A percentile compares a stretch with the other conserved stretches of the same genome.
Evolutionary conservation across 2,888 invertebrate genomes (phyloP).

Genomic region (Bursaphelenchus okinawaensis): DNA sequence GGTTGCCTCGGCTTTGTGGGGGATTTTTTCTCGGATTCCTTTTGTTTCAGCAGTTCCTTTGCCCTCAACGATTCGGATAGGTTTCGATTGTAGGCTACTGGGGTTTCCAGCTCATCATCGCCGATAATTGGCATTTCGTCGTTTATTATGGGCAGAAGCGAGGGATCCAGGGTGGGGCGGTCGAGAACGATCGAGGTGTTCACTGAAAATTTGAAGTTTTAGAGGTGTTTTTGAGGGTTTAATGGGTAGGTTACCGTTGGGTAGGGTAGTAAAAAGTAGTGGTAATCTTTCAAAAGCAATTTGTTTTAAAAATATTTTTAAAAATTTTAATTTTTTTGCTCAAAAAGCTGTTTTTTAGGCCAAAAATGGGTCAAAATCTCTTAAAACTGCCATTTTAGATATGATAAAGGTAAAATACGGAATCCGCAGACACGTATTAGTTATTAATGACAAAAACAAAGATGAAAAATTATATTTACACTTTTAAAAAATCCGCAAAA

Average conservation of each 20-base stretch:
- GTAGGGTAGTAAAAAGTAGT: too few relatives aligned
- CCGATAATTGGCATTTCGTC: slow-evolving; percentile 10
- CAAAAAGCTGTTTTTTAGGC: not conserved
- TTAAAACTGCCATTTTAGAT: too few relatives aligned
- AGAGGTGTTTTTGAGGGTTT: too few relatives aligned
- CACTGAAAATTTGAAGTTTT: slow-evolving; percentile 1
- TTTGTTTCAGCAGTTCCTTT: slow-evolving; percentile 68
- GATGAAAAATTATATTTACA: too few relatives aligned
- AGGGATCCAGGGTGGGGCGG: not conserved
- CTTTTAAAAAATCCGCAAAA: too few relatives aligned
- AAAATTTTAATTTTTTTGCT: not conserved
- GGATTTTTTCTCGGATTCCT: slow-evolving; percentile 66
- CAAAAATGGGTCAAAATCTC: not conserved
- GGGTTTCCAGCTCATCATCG: slow-evolving; percentile 14
- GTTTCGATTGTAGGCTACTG: slow-evolving; percentile 37
- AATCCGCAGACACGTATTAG: too few relatives aligned
- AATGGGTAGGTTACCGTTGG: not conserved
- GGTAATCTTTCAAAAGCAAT: not conserved
- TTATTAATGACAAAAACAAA: too few relatives aligned
- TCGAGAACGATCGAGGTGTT: slow-evolving; percentile 5
- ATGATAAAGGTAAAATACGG: too few relatives aligned
- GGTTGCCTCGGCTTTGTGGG: not conserved
- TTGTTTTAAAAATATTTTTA: not conserved
- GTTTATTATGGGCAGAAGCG: slow-evolving; percentile 6
- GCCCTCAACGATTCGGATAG: slow-evolving; percentile 30